Conservation (phyloP, 2,888 invertebrate species). For the Netelia melanura region DNA sequence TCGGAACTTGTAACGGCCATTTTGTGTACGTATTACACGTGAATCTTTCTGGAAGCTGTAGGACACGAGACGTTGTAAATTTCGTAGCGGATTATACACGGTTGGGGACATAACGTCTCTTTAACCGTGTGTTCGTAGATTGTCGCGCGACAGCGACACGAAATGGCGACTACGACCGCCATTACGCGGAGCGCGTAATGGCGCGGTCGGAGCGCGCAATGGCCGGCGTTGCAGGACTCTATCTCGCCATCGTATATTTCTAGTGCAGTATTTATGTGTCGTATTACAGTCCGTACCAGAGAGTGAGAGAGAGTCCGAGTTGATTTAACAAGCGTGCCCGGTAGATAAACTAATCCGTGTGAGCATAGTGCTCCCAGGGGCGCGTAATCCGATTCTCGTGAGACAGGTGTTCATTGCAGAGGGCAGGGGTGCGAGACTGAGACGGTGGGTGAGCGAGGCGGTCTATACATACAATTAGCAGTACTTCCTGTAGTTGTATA, state of each 20-base stretch:
- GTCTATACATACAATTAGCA: neutral
- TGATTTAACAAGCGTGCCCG: conserved; percentile 44
- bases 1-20: neutral
- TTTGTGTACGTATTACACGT: conserved; percentile 17
- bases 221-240: neutral
- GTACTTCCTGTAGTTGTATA: neutral
- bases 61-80: conserved; percentile 1
- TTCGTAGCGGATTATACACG: neutral
- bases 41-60: neutral
- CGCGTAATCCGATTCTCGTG: conserved; percentile 48
- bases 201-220: neutral
- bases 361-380: conserved; percentile 34
- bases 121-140: neutral
- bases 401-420: conserved; percentile 53
- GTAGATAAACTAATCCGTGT: conserved; percentile 50
- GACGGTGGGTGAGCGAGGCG: conserved; percentile 14
- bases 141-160: neutral
- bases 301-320: conserved; percentile 24
- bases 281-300: neutral
- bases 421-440: conserved; percentile 14
- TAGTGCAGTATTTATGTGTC: neutral
- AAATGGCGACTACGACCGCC: neutral
- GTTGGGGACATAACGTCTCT: neutral
- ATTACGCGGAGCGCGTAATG: neutral
- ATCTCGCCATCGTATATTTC: too few species aligned